phyloP scores from a whole-genome alignment of 2,888 invertebrate species.

The Petrolisthes manimaculis region DNA sequence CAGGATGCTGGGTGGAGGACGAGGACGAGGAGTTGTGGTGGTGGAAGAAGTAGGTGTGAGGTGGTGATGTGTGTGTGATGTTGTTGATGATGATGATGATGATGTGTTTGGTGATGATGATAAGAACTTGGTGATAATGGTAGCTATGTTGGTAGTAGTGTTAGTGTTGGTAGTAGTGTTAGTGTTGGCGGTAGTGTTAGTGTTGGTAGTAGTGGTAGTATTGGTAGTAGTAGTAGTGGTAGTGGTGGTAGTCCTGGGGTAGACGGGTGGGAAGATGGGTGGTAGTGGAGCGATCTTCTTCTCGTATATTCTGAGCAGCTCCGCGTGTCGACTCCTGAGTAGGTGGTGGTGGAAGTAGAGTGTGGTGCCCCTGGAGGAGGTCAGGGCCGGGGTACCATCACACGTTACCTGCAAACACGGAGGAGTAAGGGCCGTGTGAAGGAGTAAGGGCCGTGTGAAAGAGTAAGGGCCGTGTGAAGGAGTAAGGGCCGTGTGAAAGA shows the following conservation, averaged over 20 bases:
- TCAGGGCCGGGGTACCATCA: slow-evolving; percentile 34
- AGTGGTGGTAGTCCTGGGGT: not conserved
- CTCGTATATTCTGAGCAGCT: slow-evolving; percentile 7
- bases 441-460: not conserved
- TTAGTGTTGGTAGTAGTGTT: too few relatives aligned
- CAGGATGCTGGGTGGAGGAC: not conserved
- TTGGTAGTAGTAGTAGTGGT: not conserved
- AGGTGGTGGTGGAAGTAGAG: slow-evolving; percentile 38
- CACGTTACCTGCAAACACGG: slow-evolving; percentile 29
- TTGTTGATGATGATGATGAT: not conserved
- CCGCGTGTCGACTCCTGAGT: slow-evolving; percentile 18
- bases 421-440: not conserved
- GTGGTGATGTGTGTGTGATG: not conserved
- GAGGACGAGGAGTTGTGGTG: slow-evolving; percentile 15
- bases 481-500: not conserved
- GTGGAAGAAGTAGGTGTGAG: slow-evolving; percentile 15
- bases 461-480: not conserved
- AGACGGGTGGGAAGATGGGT: not conserved
- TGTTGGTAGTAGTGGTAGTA: too few relatives aligned
- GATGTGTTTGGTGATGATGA: not conserved
- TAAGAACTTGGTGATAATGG: not conserved
- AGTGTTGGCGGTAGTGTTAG: too few relatives aligned
- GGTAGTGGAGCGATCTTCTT: not conserved
- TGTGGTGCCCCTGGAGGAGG: slow-evolving; percentile 37
- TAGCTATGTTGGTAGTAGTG: too few relatives aligned